Evolutionary conservation across 2,888 invertebrate genomes (phyloP).

Genomic region (Hirtodrosophila cameraria): DNA sequence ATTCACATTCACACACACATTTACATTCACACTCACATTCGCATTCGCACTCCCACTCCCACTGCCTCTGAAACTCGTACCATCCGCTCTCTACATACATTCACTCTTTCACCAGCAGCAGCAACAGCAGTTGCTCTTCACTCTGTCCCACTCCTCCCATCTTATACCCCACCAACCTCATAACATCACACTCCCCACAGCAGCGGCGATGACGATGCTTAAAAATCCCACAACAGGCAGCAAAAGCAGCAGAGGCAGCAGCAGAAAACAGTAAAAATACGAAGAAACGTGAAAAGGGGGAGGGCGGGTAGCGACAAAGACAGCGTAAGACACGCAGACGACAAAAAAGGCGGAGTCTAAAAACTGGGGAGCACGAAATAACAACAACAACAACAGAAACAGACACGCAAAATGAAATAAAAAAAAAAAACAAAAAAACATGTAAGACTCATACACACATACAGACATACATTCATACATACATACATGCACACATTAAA

Average conservation of each 20-base stretch:
- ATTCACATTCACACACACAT: slow-evolving; percentile 39
- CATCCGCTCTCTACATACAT: slow-evolving; percentile 53
- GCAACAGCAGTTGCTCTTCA: slow-evolving; percentile 9
- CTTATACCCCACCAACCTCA: slow-evolving; percentile 4
- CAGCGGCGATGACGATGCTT: slow-evolving; percentile 62
- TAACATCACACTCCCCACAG: slow-evolving; percentile 10
- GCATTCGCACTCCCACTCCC: slow-evolving; percentile 8
- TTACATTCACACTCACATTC: slow-evolving; percentile 27
- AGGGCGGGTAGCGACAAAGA: slow-evolving; percentile 46
- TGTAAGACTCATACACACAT: slow-evolving; percentile 65
- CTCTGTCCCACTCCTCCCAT: background rate
- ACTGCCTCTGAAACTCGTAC: slow-evolving; percentile 14
- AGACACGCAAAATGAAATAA: slow-evolving; percentile 71
- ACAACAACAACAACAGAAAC: slow-evolving; percentile 47
- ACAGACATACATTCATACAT: slow-evolving; percentile 46
- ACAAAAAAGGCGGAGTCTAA: slow-evolving; percentile 83
- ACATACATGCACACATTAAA: slow-evolving; percentile 58
- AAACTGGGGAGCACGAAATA: slow-evolving; percentile 77
- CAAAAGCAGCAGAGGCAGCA: slow-evolving; percentile 29
- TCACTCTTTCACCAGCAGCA: slow-evolving; percentile 70
- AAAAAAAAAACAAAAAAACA: slow-evolving; percentile 58
- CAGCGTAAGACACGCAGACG: slow-evolving; percentile 73
- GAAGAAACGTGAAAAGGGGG: slow-evolving; percentile 32
- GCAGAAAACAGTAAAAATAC: slow-evolving; percentile 56
- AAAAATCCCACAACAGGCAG: slow-evolving; percentile 74